These are phyloP conservation scores for Chaunax sp. DNA, from an alignment of 2,797 vertebrate genomes.

Conservation along the genomic window DNA sequence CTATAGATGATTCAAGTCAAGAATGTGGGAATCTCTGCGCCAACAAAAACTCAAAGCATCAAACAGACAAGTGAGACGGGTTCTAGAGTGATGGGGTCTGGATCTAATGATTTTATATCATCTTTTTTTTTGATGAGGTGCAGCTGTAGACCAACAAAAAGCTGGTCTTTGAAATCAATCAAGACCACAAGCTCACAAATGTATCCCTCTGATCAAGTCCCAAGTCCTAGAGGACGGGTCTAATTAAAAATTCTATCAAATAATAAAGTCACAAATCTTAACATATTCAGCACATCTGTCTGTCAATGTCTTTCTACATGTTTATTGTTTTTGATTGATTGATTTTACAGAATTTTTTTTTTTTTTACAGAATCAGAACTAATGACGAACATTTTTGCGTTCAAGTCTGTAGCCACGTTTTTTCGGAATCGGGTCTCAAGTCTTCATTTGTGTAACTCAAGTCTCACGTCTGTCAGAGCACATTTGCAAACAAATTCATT, in stretches of 20 bases:
- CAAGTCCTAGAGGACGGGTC: no score
- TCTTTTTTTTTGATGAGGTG: no score
- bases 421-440: background rate
- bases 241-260: no score
- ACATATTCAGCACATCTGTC: background rate
- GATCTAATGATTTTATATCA: background rate
- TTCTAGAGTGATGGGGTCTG: background rate
- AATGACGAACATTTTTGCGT: no score
- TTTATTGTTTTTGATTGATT: background rate
- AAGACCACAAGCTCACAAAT: no score
- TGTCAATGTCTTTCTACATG: no score
- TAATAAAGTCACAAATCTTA: no score
- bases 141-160: no score
- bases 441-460: background rate
- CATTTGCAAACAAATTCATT: background rate
- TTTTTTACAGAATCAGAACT: no score
- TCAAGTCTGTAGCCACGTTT: background rate
- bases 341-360: background rate
- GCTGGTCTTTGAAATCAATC: background rate
- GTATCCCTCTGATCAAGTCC: no score
- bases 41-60: background rate
- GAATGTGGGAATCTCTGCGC: background rate
- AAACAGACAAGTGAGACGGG: background rate
- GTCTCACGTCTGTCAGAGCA: background rate
- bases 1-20: background rate